These are phyloP conservation scores for Dryobota labecula DNA, from an alignment of 2,888 invertebrate species.

Conservation along the genomic window DNA sequence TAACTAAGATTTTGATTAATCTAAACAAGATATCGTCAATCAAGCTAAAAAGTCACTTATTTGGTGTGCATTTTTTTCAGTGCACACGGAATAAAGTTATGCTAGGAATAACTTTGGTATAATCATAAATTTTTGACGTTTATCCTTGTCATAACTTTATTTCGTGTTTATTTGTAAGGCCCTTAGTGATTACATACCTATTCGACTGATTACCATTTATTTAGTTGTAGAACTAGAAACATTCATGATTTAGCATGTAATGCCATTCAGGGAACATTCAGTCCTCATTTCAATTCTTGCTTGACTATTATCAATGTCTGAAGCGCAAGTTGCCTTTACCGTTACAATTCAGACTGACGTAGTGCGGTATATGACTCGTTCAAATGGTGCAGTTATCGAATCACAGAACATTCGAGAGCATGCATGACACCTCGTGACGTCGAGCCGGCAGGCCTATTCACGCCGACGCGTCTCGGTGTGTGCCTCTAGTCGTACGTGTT, in stretches of 20 bases:
- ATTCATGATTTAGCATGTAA: background rate
- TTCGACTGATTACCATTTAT: background rate
- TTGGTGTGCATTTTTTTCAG: no score
- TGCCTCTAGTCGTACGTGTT: conserved; percentile 76
- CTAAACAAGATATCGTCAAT: no score
- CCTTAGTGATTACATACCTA: background rate
- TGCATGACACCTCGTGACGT: conserved; percentile 72
- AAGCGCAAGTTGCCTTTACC: conserved; percentile 25
- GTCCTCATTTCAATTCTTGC: background rate
- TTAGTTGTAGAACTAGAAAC: background rate
- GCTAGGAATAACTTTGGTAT: no score
- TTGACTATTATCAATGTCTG: conserved; percentile 3
- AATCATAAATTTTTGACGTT: no score
- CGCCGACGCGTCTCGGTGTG: conserved; percentile 73
- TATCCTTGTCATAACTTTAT: no score
- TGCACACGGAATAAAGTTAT: no score
- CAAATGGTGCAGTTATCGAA: conserved; percentile 79
- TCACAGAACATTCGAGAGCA: conserved; percentile 74
- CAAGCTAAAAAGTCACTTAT: no score
- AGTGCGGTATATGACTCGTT: conserved; percentile 57
- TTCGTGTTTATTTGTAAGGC: no score
- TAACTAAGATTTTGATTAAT: no score
- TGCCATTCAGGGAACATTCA: background rate
- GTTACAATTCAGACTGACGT: conserved; percentile 57
- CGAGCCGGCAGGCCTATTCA: conserved; percentile 79